Evolutionary conservation across 2,888 invertebrate genomes (phyloP).

Genomic region (Drosophila austrosaltans): DNA sequence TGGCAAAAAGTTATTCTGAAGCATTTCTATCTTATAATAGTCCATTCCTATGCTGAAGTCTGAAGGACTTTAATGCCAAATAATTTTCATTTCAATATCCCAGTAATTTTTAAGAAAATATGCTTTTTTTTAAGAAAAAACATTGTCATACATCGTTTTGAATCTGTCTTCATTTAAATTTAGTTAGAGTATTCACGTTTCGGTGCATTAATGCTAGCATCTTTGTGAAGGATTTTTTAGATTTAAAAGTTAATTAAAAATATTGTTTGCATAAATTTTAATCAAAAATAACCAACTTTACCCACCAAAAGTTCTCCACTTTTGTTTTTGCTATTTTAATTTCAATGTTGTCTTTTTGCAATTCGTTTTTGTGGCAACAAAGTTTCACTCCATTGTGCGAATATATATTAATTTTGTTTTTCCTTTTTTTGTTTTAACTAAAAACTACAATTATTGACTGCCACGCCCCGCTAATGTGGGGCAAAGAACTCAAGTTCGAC

Average conservation of each 20-base stretch:
- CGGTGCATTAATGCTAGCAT: neutral
- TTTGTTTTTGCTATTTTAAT: neutral
- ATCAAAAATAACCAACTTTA: neutral
- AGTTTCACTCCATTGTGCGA: constrained; percentile 8
- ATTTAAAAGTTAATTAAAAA: constrained; percentile 9
- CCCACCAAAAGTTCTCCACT: neutral
- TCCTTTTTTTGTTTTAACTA: neutral
- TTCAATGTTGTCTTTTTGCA: neutral
- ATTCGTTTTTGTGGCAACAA: constrained; percentile 19
- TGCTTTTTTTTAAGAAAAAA: too few relatives aligned
- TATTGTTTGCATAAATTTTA: constrained; percentile 13
- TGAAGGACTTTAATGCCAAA: too few relatives aligned
- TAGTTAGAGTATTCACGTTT: neutral
- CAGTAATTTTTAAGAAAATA: too few relatives aligned
- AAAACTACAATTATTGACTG: constrained; percentile 29
- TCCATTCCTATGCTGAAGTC: too few relatives aligned
- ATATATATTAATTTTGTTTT: neutral
- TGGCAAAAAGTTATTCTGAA: too few relatives aligned
- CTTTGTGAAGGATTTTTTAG: neutral
- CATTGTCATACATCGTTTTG: too few relatives aligned
- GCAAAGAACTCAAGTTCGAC: constrained; percentile 30
- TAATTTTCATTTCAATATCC: too few relatives aligned
- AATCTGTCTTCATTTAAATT: too few relatives aligned
- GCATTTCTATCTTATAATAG: too few relatives aligned
- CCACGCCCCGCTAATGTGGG: constrained; percentile 29